Base-by-base conservation (phyloP, 2,113 vertebrate genomes). In the Asarcornis scutulata region DNA sequence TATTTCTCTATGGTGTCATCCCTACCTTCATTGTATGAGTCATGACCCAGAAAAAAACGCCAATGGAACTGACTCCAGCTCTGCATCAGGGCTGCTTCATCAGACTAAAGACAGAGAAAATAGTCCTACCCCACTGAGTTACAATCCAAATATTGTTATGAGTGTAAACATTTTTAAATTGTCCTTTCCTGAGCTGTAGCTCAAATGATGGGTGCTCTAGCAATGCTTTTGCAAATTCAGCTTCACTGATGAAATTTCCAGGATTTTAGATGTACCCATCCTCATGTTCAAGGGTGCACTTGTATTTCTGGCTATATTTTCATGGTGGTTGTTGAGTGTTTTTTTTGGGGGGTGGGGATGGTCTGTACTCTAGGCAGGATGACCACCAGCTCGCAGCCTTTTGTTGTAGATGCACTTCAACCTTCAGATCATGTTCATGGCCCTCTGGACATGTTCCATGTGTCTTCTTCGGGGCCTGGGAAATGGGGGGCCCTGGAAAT, bases 1-100 rank as follows among this genome's bases (percentile, higher is more conserved):
- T 93, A 87, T 82, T 91, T 96, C 88, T 92, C 56, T 71, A 7
- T 6, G 8, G 38, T 80, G 16, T 92, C 77, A 89, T 96, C 77
- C 34, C 62, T 87, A 26, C 55, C 84, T 81, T 91, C 40, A 26
- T 71, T 89, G 76, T 85, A 66, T 97, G 96, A 97, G 79, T 98
- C 96, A 97, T 34, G 84, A 72, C 94, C 18, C 26, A 27, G 38
- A 27, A 53, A 53, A 91, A 86, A 88, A 93, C 64, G 48, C 42
- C 29, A 22, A 63, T 73, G 76, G 93, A 95, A 94, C n/a, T 13
- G 2, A 83, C 18, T 96, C 78, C 83, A 75, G 69, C 32, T 71
- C 50, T 77, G 38, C 58, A 75, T 58, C 72, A 11, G 3, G 52
- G 36, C 31, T 68, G 21, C 63, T 90, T 86, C 31, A 12, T 2